These are phyloP conservation scores for Actenoides hombroni DNA, from an alignment of 2,113 vertebrate species.

Conservation along the genomic window DNA sequence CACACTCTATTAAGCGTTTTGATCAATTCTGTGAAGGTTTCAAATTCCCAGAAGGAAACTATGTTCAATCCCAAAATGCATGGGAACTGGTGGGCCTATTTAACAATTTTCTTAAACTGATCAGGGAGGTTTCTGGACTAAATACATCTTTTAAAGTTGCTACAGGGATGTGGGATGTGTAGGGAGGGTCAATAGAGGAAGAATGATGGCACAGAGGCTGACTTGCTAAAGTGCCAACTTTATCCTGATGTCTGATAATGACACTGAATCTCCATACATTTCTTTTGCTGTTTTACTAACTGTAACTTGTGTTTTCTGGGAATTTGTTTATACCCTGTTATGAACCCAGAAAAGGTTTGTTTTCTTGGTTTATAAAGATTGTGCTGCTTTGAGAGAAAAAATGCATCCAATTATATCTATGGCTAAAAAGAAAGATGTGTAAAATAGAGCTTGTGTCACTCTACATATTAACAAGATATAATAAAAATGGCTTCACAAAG, in stretches of 20 bases:
- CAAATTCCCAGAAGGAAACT: background rate
- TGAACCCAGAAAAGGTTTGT: background rate
- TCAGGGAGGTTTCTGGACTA: background rate
- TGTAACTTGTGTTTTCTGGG: background rate
- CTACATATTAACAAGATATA: background rate
- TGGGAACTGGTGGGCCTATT: background rate
- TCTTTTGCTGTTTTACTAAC: background rate
- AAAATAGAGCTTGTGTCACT: background rate
- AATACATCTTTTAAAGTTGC: background rate
- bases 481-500: background rate
- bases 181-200: fast-evolving
- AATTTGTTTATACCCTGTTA: background rate
- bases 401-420: background rate
- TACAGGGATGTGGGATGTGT: background rate
- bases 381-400: background rate
- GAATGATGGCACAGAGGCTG: background rate
- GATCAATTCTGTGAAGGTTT: background rate
- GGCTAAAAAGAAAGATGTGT: background rate
- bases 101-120: background rate
- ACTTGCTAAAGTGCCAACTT: background rate
- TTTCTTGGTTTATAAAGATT: background rate
- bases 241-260: background rate
- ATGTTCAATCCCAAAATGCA: background rate
- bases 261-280: background rate
- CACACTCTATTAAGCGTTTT: fast-evolving